Percentiles rank a stretch among this genome's conserved stretches.
These are phyloP conservation scores for Heterotis niloticus DNA, from an alignment of 2,113 vertebrate species.

Conservation along the genomic window DNA sequence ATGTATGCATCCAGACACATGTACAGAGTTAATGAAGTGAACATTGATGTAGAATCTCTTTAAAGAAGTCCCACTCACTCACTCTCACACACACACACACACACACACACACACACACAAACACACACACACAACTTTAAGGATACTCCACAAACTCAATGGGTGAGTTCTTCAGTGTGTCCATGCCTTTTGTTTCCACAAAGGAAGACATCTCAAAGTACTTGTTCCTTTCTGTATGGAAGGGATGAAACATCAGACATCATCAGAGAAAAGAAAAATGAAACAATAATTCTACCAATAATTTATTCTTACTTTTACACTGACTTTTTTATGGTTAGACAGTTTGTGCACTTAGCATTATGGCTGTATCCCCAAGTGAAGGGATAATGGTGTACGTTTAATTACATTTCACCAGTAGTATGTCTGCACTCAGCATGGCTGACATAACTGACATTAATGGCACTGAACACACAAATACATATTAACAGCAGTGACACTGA, in stretches of 20 bases:
- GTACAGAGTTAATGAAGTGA: neutral
- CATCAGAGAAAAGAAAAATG: neutral
- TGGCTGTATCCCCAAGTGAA: neutral
- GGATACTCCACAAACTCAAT: slow-evolving; percentile 89
- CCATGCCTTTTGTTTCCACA: slow-evolving; percentile 87
- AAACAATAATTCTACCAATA: neutral
- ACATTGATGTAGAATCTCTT: neutral
- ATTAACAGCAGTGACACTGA: neutral
- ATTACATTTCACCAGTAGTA: neutral
- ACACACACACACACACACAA: neutral
- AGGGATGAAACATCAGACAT: neutral
- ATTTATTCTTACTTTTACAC: neutral
- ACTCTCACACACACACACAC: neutral
- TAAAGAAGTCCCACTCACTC: neutral
- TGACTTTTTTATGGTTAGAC: neutral
- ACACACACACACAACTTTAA: slow-evolving; percentile 22
- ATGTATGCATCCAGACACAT: neutral
- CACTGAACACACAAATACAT: too few relatives aligned
- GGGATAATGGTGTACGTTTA: neutral
- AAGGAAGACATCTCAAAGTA: slow-evolving; percentile 89
- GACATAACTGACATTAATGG: neutral
- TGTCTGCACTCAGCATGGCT: neutral
- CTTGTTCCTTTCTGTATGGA: slow-evolving; percentile 69
- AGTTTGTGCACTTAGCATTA: neutral
- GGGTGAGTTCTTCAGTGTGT: slow-evolving; percentile 75